Evolutionary conservation across 2,888 invertebrate genomes (phyloP).

Genomic region (Microplitis deprimator): DNA sequence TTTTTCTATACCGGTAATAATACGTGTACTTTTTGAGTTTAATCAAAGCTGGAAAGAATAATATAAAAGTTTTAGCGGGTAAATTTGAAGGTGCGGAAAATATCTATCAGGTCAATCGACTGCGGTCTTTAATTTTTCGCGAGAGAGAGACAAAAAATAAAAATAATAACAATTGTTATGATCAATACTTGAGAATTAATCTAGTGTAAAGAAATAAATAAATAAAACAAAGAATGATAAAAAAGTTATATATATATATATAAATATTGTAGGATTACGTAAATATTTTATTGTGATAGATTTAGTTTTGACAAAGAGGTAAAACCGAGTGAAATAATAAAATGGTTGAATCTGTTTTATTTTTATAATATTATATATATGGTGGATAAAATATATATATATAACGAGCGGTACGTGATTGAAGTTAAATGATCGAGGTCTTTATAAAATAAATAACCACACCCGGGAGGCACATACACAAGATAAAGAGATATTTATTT

Average conservation of each 20-base stretch:
- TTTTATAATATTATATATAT: neutral
- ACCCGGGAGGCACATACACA: neutral
- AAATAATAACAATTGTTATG: neutral
- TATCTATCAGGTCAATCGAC: neutral
- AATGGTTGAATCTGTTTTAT: neutral
- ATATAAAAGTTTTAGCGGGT: neutral
- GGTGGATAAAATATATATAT: neutral
- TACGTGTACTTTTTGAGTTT: no score
- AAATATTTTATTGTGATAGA: neutral
- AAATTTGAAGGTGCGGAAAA: neutral
- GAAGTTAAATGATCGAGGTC: conserved; percentile 31
- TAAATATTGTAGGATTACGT: neutral
- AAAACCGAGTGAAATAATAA: neutral
- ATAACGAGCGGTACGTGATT: conserved; percentile 30
- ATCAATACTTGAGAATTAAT: neutral
- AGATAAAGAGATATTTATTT: conserved; percentile 1
- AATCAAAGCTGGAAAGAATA: no score
- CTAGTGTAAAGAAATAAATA: neutral
- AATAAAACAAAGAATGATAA: neutral
- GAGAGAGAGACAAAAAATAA: neutral
- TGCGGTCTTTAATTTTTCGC: neutral
- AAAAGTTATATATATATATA: neutral
- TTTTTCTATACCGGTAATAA: neutral
- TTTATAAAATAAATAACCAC: conserved; percentile 25
- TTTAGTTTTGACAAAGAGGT: conserved; percentile 1